Conservation (phyloP, 2,888 invertebrate species). For the Hermaeophaga mercurialis region DNA sequence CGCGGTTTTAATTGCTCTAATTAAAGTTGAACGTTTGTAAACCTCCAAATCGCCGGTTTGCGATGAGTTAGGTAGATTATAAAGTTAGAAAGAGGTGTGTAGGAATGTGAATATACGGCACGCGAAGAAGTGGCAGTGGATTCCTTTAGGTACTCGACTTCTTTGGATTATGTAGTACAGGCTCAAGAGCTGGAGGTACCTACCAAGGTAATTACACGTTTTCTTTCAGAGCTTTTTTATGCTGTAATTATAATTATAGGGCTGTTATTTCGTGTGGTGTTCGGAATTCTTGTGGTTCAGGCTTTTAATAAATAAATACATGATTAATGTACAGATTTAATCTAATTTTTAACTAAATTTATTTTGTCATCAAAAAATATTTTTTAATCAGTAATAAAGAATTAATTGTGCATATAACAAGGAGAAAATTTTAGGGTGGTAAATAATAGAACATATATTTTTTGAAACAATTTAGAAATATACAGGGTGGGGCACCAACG, state of each 20-base stretch:
- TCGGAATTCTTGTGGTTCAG: neutral
- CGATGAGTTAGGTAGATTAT: neutral
- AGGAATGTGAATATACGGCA: slow-evolving; percentile 26
- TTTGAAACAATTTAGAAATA: no score
- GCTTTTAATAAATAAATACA: no score
- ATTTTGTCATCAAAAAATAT: no score
- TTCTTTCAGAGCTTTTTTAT: slow-evolving; percentile 10
- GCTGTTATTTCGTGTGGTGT: neutral
- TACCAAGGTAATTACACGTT: slow-evolving; percentile 30
- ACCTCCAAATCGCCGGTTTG: neutral
- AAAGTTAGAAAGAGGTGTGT: slow-evolving; percentile 20
- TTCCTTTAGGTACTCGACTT: slow-evolving; percentile 14
- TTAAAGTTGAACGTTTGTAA: neutral
- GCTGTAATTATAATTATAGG: slow-evolving; percentile 7
- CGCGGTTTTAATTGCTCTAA: slow-evolving; percentile 1
- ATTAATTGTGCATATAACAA: no score
- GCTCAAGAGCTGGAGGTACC: slow-evolving; percentile 29
- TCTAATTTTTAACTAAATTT: no score
- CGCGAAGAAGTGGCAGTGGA: slow-evolving; percentile 28
- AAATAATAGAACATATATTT: no score
- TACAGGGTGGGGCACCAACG: no score
- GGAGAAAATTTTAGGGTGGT: no score
- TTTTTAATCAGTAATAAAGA: no score
- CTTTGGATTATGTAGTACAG: slow-evolving; percentile 26
- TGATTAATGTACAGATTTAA: no score